phyloP scores from a whole-genome alignment of 2,888 invertebrate species.

The Megalurothrips usitatus region DNA sequence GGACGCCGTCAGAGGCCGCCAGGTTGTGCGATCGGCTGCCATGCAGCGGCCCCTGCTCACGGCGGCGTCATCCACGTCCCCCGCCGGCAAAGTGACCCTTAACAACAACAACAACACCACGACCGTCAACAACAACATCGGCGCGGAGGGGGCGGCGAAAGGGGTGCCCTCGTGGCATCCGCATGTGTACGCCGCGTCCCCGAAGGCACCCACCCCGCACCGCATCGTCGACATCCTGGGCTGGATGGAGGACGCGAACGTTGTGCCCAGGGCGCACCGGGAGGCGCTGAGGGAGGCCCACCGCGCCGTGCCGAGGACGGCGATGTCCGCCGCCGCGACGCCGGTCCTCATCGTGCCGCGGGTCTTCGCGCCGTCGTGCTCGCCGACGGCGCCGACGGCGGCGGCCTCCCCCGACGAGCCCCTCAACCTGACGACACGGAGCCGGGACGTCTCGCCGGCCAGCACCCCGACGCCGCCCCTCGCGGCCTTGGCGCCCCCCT shows the following conservation, averaged over 20 bases:
- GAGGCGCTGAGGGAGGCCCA: no score
- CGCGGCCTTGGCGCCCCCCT: background rate
- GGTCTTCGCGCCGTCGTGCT: background rate
- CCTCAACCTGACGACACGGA: slow-evolving; percentile 44
- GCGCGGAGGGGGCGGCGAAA: background rate
- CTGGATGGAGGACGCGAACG: slow-evolving; percentile 34
- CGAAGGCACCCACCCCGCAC: slow-evolving; percentile 78
- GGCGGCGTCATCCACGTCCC: slow-evolving; percentile 3
- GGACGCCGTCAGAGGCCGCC: background rate
- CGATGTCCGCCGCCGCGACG: slow-evolving; percentile 5
- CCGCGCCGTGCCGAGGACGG: no score
- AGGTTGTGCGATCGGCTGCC: background rate
- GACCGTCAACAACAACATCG: slow-evolving; percentile 7
- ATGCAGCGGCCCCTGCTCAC: slow-evolving; percentile 15
- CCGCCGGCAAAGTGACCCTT: background rate
- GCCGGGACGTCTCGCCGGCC: slow-evolving; percentile 31
- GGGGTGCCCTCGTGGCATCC: slow-evolving; percentile 67
- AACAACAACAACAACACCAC: slow-evolving; percentile 8
- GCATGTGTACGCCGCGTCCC: slow-evolving; percentile 80
- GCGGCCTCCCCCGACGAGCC: slow-evolving; percentile 41
- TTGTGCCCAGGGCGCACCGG: background rate
- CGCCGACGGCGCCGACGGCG: background rate
- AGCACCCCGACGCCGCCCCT: background rate
- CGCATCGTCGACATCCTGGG: slow-evolving; percentile 84
- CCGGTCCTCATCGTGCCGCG: background rate